Conservation (phyloP, 2,797 vertebrate genomes). For the Pangasius larnaudii region DNA sequence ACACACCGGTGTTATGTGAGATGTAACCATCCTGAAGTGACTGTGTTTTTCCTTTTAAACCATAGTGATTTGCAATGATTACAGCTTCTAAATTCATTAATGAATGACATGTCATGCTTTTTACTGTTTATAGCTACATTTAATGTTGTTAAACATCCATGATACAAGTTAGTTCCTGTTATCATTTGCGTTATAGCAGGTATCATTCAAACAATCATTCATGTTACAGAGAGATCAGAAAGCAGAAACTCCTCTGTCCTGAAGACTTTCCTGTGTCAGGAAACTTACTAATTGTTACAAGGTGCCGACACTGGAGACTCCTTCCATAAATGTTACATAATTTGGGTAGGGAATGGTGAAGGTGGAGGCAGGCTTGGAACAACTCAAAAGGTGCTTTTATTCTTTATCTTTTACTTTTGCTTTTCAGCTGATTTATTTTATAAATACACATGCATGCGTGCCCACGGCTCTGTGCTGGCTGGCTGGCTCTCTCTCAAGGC, state of each 20-base stretch:
- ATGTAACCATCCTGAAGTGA: neutral
- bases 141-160: neutral
- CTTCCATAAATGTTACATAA: neutral
- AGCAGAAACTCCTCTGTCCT: neutral
- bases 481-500: too few relatives aligned
- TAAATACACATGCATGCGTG: too few relatives aligned
- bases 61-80: neutral
- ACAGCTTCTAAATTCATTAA: too few relatives aligned
- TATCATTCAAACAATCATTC: neutral
- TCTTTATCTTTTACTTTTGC: too few relatives aligned
- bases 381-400: too few relatives aligned
- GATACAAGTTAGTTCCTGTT: neutral
- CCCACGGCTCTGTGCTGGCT: too few relatives aligned
- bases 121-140: neutral
- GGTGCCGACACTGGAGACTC: neutral
- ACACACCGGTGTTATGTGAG: neutral
- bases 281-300: neutral
- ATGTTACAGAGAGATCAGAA: neutral
- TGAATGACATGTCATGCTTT: neutral
- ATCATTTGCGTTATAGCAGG: neutral
- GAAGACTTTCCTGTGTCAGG: neutral
- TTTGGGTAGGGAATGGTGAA: too few relatives aligned
- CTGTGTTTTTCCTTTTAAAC: neutral
- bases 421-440: too few relatives aligned
- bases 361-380: too few relatives aligned